Base-by-base conservation (phyloP, 2,888 invertebrate genomes). In the Epinotia demarniana region DNA sequence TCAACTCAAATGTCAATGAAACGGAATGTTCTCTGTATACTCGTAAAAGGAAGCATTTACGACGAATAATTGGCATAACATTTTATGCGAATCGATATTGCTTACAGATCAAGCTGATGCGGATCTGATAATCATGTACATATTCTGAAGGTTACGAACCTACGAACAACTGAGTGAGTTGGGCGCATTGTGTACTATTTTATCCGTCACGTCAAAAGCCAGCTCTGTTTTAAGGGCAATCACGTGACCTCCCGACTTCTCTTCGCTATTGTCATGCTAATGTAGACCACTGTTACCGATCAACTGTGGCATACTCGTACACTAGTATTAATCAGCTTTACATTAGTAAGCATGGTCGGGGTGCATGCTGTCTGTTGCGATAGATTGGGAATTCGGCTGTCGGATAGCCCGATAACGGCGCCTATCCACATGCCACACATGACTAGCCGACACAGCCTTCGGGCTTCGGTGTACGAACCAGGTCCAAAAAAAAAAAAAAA, bases 231-330 rank as follows among this genome's bases (percentile, higher is more conserved):
- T 89, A 88, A 87, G 90, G 88, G 89, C 90, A 88, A 83, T 84
- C 80, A 84, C 83, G 84, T 89, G 89, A 92, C 90, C 92, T 89
- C 84, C 84, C 85, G 89, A 88, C 90, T 90, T 90, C 88, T 85
- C 84, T 81, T 79, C 80, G 83, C 88, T 85, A 91, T 92, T 92
- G 90, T 91, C 84, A 91, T 91, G 90, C 85, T 87, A 90, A 91
- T 90, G 82, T 80, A 81, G 79, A 81, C 80, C 80, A 80, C 79
- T 82, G 83, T 86, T 89, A 89, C 87, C 77, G 76, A 81, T 79
- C 80, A 64, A 69, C 60, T 66, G 61, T 72, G 61, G 67, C 66
- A 57, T 55, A 27, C 23, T 27, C 23, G 23, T 27, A 66, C 46
- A 75, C 23, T 58, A 68, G 69, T 60, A 46, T 60, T 60, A 60